Conservation (phyloP, 1,140 invertebrate genomes). For the Gonioctena quinquepunctata region DNA sequence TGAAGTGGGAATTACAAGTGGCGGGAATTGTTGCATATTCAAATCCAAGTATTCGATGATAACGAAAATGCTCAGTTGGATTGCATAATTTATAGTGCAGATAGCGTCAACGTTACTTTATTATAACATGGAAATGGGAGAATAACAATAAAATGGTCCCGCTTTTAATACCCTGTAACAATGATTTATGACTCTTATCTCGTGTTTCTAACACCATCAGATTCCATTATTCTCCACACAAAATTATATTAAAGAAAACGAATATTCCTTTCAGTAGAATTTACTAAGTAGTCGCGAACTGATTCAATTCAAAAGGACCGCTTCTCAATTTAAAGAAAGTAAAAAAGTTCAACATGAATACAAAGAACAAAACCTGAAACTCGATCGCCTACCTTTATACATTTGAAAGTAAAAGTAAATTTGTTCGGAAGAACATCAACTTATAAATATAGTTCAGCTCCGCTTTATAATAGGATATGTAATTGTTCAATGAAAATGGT, state of each 20-base stretch:
- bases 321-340: conserved; percentile 28
- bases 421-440: not conserved
- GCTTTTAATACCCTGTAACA: no score
- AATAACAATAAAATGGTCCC: no score
- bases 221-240: no score
- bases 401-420: conserved; percentile 39
- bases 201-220: no score
- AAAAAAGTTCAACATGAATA: conserved; percentile 27
- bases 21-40: not conserved
- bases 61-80: not conserved
- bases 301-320: conserved; percentile 12
- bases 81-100: not conserved
- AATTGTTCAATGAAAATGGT: conserved; percentile 4
- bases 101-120: no score
- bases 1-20: conserved; percentile 12
- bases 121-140: no score
- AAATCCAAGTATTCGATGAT: not conserved
- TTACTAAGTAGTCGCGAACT: no score
- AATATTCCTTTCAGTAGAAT: no score
- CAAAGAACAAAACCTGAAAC: conserved; percentile 29
- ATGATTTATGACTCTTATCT: no score
- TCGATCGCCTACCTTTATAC: conserved; percentile 33
- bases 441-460: not conserved
- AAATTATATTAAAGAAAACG: no score
- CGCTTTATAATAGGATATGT: not conserved